Evolutionary conservation across 2,113 vertebrate genomes (phyloP).

Genomic region (Manacus vitellinus): DNA sequence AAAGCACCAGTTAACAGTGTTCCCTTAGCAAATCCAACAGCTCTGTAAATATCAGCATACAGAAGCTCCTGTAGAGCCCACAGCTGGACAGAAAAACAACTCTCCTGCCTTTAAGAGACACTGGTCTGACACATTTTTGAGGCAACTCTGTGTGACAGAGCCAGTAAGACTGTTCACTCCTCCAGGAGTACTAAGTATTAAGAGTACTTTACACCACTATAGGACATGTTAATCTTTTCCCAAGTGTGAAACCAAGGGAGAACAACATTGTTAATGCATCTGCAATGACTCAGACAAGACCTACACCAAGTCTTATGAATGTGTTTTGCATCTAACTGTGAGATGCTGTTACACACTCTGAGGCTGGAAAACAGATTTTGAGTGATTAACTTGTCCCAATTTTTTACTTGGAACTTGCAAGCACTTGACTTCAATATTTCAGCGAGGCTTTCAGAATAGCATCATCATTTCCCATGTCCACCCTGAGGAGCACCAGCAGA

Average conservation of each 20-base stretch:
- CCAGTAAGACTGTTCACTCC: not conserved
- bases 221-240: not conserved
- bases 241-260: not conserved
- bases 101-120: not conserved
- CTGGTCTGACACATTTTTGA: not conserved
- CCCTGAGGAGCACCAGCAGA: not conserved
- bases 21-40: not conserved
- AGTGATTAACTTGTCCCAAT: not conserved
- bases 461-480: too few species aligned
- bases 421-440: not conserved
- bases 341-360: rapidly evolving
- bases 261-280: not conserved
- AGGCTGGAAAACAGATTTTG: not conserved
- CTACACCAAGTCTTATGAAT: not conserved
- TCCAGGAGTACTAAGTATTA: not conserved
- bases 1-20: not conserved
- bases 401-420: not conserved
- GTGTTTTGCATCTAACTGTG: not conserved
- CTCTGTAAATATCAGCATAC: not conserved
- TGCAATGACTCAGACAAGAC: not conserved
- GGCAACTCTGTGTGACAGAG: not conserved
- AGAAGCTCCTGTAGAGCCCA: not conserved
- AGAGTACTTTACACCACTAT: not conserved
- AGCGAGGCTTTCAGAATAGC: not conserved
- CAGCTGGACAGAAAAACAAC: not conserved